Percentiles rank a stretch among this genome's conserved stretches.
These are phyloP conservation scores for Tetramorium parvispinum DNA, from an alignment of 1,140 invertebrate genomes.

Conservation along the genomic window DNA sequence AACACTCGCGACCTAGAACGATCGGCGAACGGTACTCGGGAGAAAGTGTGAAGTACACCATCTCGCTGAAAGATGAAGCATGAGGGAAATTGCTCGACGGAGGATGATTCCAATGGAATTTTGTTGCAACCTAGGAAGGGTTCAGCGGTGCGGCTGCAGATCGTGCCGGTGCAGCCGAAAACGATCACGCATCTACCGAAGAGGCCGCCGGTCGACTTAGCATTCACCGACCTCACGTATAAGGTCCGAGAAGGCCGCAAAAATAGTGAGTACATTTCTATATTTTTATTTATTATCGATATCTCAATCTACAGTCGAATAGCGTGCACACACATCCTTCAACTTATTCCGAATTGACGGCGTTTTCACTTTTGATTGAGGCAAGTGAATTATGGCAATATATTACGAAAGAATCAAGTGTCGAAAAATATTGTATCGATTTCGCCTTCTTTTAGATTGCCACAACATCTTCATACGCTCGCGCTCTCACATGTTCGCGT, in stretches of 20 bases:
- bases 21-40: neutral
- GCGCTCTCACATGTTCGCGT: neutral
- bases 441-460: neutral
- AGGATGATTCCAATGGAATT: constrained; percentile 81
- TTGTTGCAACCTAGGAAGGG: constrained; percentile 86
- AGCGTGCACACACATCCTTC: neutral
- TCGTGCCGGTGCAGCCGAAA: constrained; percentile 90
- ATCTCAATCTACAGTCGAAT: neutral
- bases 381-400: neutral
- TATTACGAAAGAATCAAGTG: neutral
- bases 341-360: neutral
- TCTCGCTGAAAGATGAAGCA: constrained; percentile 79
- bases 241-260: constrained; percentile 93
- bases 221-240: constrained; percentile 94
- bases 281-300: neutral
- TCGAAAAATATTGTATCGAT: neutral
- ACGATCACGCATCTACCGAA: constrained; percentile 93
- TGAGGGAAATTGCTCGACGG: constrained; percentile 81
- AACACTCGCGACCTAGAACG: neutral
- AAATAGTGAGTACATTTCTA: constrained; percentile 90
- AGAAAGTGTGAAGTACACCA: neutral
- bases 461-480: neutral
- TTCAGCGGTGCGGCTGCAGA: constrained; percentile 87
- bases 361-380: neutral
- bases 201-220: constrained; percentile 94